Evolutionary conservation across 2,888 invertebrate species (phyloP).

Genomic region (Coenonympha arcania): DNA sequence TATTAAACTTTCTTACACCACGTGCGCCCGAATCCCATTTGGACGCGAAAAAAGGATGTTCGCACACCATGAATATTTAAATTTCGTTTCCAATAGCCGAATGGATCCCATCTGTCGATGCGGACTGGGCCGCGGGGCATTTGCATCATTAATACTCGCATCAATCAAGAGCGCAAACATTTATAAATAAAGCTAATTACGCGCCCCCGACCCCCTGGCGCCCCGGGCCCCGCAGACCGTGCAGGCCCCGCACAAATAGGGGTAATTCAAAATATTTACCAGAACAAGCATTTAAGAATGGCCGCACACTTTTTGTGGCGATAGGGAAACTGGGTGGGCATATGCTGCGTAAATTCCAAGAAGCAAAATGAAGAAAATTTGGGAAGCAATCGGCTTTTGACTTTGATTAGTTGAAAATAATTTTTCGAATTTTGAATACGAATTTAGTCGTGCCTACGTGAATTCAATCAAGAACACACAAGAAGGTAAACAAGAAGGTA

Average conservation of each 20-base stretch:
- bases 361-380: too few species aligned
- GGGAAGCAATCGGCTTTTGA: too few species aligned
- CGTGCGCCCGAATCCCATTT: too few species aligned
- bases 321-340: neutral
- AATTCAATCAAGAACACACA: too few species aligned
- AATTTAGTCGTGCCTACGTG: too few species aligned
- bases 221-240: too few species aligned
- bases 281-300: neutral
- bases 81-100: slow-evolving; percentile 15
- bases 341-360: neutral
- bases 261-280: neutral
- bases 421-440: too few species aligned
- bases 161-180: slow-evolving; percentile 21
- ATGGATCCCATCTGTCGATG: slow-evolving; percentile 15
- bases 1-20: too few species aligned
- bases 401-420: too few species aligned
- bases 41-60: too few species aligned
- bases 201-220: too few species aligned
- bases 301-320: neutral
- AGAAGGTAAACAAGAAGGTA: too few species aligned
- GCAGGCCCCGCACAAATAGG: slow-evolving; percentile 8
- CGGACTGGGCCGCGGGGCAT: neutral
- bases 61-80: slow-evolving; percentile 13
- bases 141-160: slow-evolving; percentile 16
- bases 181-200: slow-evolving; percentile 23